phyloP scores from a whole-genome alignment of 2,888 invertebrate genomes.

The Drosophila lutescens region DNA sequence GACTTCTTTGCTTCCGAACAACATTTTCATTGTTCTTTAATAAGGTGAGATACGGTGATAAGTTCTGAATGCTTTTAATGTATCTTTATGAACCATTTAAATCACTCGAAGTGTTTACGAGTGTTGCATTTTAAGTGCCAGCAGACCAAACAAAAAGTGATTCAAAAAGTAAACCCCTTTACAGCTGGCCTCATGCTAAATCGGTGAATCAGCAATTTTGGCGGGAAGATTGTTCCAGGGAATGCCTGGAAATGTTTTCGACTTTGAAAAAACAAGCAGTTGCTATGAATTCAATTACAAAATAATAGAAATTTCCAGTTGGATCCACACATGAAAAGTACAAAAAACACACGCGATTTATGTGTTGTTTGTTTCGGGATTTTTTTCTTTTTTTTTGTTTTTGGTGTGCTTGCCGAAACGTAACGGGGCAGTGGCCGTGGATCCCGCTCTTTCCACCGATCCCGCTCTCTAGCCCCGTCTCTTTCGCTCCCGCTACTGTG shows the following conservation, averaged over 20 bases:
- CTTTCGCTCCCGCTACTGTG: slow-evolving; percentile 22
- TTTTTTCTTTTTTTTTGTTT: slow-evolving; percentile 44
- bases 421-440: slow-evolving; percentile 77
- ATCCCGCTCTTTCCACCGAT: slow-evolving; percentile 55
- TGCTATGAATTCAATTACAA: slow-evolving; percentile 66
- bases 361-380: slow-evolving; percentile 53
- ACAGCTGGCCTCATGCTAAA: slow-evolving; percentile 1
- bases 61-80: slow-evolving; percentile 4
- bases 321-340: slow-evolving; percentile 50
- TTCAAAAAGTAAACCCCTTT: slow-evolving; percentile 18
- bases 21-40: not conserved
- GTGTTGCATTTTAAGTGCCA: slow-evolving; percentile 21
- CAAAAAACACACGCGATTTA: slow-evolving; percentile 41
- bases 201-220: slow-evolving; percentile 30
- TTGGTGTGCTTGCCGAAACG: slow-evolving; percentile 73
- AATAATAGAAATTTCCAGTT: slow-evolving; percentile 75
- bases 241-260: slow-evolving; percentile 11
- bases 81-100: slow-evolving; percentile 13
- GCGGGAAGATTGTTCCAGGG: slow-evolving; percentile 11
- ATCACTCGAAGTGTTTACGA: slow-evolving; percentile 7
- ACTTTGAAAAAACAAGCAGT: slow-evolving; percentile 41
- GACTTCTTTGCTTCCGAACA: not conserved
- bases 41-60: not conserved
- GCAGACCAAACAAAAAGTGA: slow-evolving; percentile 17
- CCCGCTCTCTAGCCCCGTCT: slow-evolving; percentile 13